Base-by-base conservation (phyloP, 2,888 invertebrate genomes). In the Mesopsocus fuscifrons region DNA sequence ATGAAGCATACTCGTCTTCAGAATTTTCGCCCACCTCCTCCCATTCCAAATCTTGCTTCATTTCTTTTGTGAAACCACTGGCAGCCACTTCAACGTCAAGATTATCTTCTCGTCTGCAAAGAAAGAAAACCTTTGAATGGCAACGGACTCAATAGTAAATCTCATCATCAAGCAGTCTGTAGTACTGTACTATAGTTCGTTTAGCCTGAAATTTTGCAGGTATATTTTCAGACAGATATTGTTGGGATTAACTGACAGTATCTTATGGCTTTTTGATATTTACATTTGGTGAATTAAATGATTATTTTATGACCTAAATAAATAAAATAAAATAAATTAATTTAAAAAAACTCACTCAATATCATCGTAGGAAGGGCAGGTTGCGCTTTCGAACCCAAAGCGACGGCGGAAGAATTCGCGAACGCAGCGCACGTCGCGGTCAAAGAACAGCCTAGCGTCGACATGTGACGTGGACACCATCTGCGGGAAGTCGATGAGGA, bases 401-500 rank as follows among this genome's bases (percentile, higher is more conserved):
- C 89, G 73, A 55, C 77, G 77, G 53, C 77, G 79, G 63, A 97
- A 98, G 65, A 92, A 91, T 49, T 83, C 82, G 41, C 78, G 70
- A 3, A 98, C 71, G 59, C 97, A 95, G 42, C 74, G 76, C 0
- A 98, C 95, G 66, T 98, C 98, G 49, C 98, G 73, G 50, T 95
- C 77, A 60, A 98, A 98, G 62, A 63, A 88, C 77, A 77, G 70
- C 71, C 83, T 76, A 34, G 95, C 97, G 61, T 98, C 92, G 30
- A 68, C 57, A 62, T 98, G 97, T 18, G 80, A 76, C 0, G 85
- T 94, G 4, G 95, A 94, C 43, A 98, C 77, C 95, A 98, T 98
- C 67, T 98, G 98, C 0, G 98, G 98, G 60, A 98, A 98, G 66
- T 99, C 98, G 48, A 97, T 95, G 50, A 98, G 66, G 40, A 89